Percentiles rank a stretch among this genome's conserved stretches.
Evolutionary conservation across 2,888 invertebrate species (phyloP).

Genomic region (Ariolimax columbianus): DNA sequence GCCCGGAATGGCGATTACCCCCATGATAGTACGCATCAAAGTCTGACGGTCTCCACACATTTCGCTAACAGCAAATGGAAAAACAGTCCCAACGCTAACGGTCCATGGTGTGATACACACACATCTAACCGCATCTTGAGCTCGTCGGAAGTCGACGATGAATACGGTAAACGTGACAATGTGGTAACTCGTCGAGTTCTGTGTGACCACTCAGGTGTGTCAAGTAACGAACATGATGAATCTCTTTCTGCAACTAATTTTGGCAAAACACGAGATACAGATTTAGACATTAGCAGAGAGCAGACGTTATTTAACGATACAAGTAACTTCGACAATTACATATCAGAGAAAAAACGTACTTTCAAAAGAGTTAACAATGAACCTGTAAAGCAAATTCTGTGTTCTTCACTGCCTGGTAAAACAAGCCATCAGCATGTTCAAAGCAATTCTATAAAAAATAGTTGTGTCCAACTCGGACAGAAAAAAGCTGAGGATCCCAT

Average conservation of each 20-base stretch:
- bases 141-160: neutral
- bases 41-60: neutral
- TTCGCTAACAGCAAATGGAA: neutral
- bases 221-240: neutral
- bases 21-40: too few relatives aligned
- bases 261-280: neutral
- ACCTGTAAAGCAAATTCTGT: neutral
- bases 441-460: too few relatives aligned
- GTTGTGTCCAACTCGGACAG: too few relatives aligned
- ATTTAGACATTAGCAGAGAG: neutral
- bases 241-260: neutral
- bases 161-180: neutral
- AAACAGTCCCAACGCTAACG: neutral
- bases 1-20: too few relatives aligned
- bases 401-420: neutral
- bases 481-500: neutral
- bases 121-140: neutral
- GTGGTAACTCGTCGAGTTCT: neutral
- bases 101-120: too few relatives aligned
- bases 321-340: too few relatives aligned
- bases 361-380: neutral
- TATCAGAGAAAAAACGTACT: neutral
- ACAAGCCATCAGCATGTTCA: neutral
- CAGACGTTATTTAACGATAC: neutral
- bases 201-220: neutral